Conservation (phyloP, 2,797 vertebrate genomes). For the Enteromius viviparus region DNA sequence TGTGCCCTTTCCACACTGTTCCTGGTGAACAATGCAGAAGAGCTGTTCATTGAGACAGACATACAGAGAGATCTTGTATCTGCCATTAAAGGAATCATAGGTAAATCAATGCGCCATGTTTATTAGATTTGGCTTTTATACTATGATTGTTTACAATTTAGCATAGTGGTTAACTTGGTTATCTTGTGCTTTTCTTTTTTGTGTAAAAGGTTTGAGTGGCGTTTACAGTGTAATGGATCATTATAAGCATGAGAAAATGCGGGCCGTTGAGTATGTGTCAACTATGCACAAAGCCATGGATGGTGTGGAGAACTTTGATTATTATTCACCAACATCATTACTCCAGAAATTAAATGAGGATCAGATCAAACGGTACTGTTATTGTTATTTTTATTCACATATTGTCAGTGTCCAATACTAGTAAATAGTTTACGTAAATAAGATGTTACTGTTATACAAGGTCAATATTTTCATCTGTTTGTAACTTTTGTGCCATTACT, state of each 20-base stretch:
- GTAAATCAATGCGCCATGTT: conserved; percentile 61
- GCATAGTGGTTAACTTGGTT: neutral
- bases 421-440: neutral
- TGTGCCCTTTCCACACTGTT: conserved; percentile 74
- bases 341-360: conserved; percentile 67
- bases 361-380: conserved; percentile 69
- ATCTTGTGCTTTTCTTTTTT: conserved; percentile 2
- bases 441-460: neutral
- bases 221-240: conserved; percentile 79
- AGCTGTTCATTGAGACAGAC: conserved; percentile 71
- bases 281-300: conserved; percentile 82
- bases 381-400: neutral
- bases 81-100: conserved; percentile 75
- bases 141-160: neutral
- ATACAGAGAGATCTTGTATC: conserved; percentile 64
- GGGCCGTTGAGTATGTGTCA: conserved; percentile 77
- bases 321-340: conserved; percentile 74
- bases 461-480: neutral
- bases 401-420: neutral
- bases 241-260: conserved; percentile 76
- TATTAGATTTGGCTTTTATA: neutral
- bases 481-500: neutral
- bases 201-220: conserved; percentile 74
- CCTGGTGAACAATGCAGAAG: conserved; percentile 70
- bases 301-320: conserved; percentile 74